phyloP scores from a whole-genome alignment of 2,888 invertebrate genomes.

The Mythimna vitellina region DNA sequence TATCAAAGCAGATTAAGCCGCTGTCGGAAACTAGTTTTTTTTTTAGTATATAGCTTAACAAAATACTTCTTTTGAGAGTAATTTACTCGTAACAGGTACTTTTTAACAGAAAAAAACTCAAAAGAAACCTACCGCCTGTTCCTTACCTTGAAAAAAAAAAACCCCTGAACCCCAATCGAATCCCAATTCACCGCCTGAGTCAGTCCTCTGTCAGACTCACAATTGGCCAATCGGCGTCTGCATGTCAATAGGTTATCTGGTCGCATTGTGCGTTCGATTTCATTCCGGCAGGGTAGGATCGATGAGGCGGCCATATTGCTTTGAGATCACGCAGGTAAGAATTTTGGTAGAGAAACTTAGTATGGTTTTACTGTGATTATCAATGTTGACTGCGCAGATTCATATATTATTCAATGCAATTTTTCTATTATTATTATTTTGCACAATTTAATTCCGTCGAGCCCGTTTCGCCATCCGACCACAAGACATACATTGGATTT shows the following conservation, averaged over 20 bases:
- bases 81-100: too few relatives aligned
- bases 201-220: conserved; percentile 25
- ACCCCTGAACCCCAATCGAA: conserved; percentile 1
- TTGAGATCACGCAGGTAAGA: neutral
- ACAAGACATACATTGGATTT: too few relatives aligned
- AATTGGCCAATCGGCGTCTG: conserved; percentile 44
- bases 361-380: too few relatives aligned
- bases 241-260: conserved; percentile 44
- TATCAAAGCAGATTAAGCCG: too few relatives aligned
- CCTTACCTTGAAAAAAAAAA: neutral
- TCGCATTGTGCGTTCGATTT: conserved; percentile 37
- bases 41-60: too few relatives aligned
- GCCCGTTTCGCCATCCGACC: too few relatives aligned
- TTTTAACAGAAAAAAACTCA: neutral
- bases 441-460: too few relatives aligned
- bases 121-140: neutral
- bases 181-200: conserved; percentile 18
- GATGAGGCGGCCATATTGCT: conserved; percentile 3
- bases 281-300: conserved; percentile 21
- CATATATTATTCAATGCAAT: too few relatives aligned
- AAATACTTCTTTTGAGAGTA: too few relatives aligned
- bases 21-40: too few relatives aligned
- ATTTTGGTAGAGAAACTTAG: neutral
- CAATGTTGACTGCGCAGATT: too few relatives aligned
- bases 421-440: too few relatives aligned